Conservation (phyloP, 1,140 invertebrate genomes). For the Melitaea cinxia region DNA sequence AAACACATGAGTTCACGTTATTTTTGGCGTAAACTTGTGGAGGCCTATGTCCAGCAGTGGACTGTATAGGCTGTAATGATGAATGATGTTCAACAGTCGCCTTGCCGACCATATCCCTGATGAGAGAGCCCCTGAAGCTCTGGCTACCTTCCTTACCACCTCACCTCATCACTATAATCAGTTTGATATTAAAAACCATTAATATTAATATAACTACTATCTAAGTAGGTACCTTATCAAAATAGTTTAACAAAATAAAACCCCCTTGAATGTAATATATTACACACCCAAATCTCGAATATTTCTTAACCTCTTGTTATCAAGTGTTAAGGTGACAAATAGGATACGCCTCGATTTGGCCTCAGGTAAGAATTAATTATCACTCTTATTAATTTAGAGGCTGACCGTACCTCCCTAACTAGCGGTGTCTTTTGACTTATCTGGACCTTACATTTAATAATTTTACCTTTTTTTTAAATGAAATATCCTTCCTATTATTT, state of each 20-base stretch:
- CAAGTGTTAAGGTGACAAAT: slow-evolving; percentile 63
- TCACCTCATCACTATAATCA: too few species aligned
- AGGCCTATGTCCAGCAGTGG: too few species aligned
- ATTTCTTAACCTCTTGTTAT: slow-evolving; percentile 42
- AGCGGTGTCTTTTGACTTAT: slow-evolving; percentile 16
- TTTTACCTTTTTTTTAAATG: slow-evolving; percentile 11
- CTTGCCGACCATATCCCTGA: too few species aligned
- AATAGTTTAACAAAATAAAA: slow-evolving; percentile 6
- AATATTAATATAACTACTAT: neutral
- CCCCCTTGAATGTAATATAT: neutral
- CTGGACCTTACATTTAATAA: slow-evolving; percentile 16
- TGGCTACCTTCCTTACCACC: too few species aligned
- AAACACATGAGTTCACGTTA: too few species aligned
- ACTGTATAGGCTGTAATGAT: too few species aligned
- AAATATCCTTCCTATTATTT: neutral
- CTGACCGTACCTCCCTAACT: slow-evolving; percentile 26
- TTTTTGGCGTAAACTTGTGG: too few species aligned
- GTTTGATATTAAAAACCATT: neutral
- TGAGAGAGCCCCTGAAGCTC: too few species aligned
- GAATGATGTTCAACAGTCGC: too few species aligned
- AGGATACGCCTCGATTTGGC: slow-evolving; percentile 50
- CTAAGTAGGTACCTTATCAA: neutral
- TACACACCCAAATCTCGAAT: neutral
- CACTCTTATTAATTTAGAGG: slow-evolving; percentile 64
- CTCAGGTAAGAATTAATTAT: slow-evolving; percentile 57